Conservation (phyloP, 2,113 vertebrate species). For the Xenus cinereus region DNA sequence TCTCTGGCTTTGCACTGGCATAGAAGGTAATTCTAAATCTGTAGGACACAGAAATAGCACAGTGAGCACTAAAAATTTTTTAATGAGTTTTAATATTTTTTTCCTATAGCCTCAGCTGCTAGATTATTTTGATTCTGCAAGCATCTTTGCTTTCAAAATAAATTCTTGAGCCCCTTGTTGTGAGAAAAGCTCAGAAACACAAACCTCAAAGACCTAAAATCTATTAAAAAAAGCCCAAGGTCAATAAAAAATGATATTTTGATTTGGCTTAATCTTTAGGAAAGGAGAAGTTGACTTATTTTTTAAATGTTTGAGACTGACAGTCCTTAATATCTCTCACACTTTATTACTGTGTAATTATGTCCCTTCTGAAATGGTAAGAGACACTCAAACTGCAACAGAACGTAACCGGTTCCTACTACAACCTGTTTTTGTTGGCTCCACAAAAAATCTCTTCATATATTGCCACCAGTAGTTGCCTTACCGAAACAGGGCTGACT, state of each 20-base stretch:
- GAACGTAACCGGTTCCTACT: not conserved
- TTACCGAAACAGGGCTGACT: not conserved
- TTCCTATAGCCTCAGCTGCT: not conserved
- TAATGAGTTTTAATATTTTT: not conserved
- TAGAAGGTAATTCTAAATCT: not conserved
- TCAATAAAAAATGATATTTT: not conserved
- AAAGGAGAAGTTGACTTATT: not conserved
- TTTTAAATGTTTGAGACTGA: not conserved
- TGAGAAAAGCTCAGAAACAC: not conserved
- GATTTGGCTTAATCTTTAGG: not conserved
- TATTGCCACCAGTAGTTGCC: not conserved
- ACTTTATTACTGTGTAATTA: not conserved
- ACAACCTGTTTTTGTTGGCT: not conserved
- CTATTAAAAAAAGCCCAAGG: not conserved
- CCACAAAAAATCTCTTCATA: not conserved
- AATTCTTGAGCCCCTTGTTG: not conserved
- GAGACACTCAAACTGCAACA: not conserved
- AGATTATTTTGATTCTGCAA: not conserved
- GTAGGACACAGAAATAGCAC: not conserved
- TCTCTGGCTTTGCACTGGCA: not conserved
- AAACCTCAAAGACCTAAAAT: not conserved
- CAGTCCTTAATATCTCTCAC: not conserved
- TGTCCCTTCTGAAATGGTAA: not conserved
- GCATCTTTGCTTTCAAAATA: not conserved
- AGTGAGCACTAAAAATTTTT: not conserved